Base-by-base conservation (phyloP, 2,797 vertebrate genomes). In the Smutsia gigantea region DNA sequence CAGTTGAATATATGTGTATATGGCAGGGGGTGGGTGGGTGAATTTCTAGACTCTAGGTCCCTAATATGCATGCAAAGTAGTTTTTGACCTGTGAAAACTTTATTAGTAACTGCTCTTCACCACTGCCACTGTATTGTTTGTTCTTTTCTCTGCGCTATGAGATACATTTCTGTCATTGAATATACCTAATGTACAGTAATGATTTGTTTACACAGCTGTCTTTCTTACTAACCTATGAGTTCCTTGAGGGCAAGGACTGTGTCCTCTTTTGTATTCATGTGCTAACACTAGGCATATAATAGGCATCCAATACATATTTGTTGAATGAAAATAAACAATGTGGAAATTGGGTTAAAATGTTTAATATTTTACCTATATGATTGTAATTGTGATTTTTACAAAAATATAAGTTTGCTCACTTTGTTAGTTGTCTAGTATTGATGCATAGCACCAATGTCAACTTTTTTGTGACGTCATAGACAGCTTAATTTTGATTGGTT, bases 401-500 rank as follows among this genome's bases (percentile, higher is more conserved):
- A 69, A 46, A 81, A 39, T 84, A 46, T 57, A 93, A 82, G 51
- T 72, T 49, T 94, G 23, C 57, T 87, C 17, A 66, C 4, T 90
- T 84, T 59, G 9, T 81, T 90, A 25, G 6, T 83, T 87, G 2
- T 72, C 57, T 86, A 86, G 34, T 82, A 31, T 51, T 85, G 39
- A 77, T 69, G 34, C 2, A 64, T 15, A 74, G 8, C 8, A n/a
- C 25, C 31, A 31, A 4, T 37, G 31, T 72, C 55, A 78, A 7
- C 15, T 37, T 55, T 85, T 55, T 57, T 8, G n/a, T 78, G 49
- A 13, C 23, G 64, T 21, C 39, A 53, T 39, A 39, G 27, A 25
- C 37, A 74, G 55, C 81, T 90, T 83, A 69, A 83, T 75, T 87
- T 83, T 96, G 90, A 72, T 7, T 53, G 23, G 7, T 84, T 49